Conservation (phyloP, 2,113 vertebrate genomes). For the Zonotrichia leucophrys region DNA sequence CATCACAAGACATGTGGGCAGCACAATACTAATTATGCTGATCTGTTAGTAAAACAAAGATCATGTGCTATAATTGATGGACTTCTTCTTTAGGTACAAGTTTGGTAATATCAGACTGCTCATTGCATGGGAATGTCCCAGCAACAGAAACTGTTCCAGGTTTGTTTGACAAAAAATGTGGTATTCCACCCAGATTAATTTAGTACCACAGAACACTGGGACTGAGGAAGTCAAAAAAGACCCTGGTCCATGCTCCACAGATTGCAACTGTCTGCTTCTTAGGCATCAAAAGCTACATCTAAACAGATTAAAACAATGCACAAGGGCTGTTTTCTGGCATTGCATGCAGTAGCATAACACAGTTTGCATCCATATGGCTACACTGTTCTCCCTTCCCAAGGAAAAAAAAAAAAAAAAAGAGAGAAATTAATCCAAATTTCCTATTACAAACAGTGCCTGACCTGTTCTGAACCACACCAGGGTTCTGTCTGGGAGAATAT, state of each 20-base stretch:
- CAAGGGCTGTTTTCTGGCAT: not conserved
- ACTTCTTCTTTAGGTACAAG: not conserved
- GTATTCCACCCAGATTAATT: not conserved
- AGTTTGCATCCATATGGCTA: not conserved
- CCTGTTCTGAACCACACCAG: not conserved
- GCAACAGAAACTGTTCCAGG: not conserved
- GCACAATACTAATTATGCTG: not conserved
- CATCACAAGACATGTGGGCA: not conserved
- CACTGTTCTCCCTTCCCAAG: not conserved
- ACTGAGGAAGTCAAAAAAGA: not conserved
- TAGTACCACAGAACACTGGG: not conserved
- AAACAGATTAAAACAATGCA: not conserved
- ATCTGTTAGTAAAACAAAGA: not conserved
- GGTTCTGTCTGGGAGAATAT: not conserved
- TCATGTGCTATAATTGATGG: not conserved
- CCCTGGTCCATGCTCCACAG: not conserved
- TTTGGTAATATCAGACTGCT: not conserved
- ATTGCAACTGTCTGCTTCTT: not conserved
- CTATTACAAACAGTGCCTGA: not conserved
- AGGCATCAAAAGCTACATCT: not conserved
- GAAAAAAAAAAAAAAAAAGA: not conserved
- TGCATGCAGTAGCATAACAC: not conserved
- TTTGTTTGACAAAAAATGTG: not conserved
- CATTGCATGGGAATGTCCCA: not conserved
- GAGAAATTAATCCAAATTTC: not conserved